Conservation (phyloP, 2,888 invertebrate genomes). For the Nymphalis c-album region DNA sequence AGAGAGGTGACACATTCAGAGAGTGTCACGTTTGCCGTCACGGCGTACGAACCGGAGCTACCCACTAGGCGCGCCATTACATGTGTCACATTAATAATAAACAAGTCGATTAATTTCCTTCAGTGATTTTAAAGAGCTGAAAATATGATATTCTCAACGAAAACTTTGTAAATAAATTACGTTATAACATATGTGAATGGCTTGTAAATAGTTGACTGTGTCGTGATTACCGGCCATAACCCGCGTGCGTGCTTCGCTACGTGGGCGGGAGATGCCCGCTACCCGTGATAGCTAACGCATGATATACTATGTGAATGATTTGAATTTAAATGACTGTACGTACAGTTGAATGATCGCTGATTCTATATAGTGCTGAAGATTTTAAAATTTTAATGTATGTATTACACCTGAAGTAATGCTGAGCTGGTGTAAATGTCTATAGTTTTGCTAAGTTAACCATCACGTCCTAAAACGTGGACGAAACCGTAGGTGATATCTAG, state of each 20-base stretch:
- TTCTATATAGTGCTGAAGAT: neutral
- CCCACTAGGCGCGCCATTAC: neutral
- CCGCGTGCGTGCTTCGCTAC: constrained; percentile 33
- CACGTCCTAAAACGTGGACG: too few species aligned
- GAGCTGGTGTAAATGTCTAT: too few species aligned
- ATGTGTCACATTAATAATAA: neutral
- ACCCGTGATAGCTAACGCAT: constrained; percentile 19
- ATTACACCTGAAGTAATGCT: too few species aligned
- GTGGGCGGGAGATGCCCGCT: constrained; percentile 32
- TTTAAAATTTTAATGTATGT: neutral
- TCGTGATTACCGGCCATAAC: constrained; percentile 37
- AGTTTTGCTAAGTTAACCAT: too few species aligned
- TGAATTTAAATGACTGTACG: constrained; percentile 15
- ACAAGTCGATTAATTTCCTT: neutral
- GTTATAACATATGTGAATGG: neutral
- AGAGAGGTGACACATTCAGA: too few species aligned
- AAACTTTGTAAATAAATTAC: neutral
- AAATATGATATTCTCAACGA: neutral
- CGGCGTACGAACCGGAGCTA: too few species aligned
- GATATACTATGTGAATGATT: constrained; percentile 20
- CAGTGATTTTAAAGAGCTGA: neutral
- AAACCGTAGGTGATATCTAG: too few species aligned
- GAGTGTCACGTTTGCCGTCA: too few species aligned
- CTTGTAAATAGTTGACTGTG: constrained; percentile 18
- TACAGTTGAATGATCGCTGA: constrained; percentile 7